Conservation (phyloP, 2,797 vertebrate species). For the Acanthornis magna region DNA sequence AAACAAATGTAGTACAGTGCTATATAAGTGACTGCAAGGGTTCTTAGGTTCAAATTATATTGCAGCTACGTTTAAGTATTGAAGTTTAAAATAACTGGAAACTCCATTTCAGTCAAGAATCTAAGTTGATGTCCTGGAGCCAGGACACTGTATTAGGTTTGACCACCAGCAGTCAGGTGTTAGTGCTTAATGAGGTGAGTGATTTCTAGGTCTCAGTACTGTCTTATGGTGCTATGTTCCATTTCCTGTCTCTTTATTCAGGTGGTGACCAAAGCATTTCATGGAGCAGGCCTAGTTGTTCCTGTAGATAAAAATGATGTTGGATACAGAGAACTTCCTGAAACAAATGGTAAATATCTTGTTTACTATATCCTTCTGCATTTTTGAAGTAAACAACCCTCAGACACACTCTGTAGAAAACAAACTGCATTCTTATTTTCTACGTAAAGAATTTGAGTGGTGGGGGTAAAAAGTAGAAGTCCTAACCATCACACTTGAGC, state of each 20-base stretch:
- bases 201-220: not conserved
- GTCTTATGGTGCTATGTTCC: rapidly evolving
- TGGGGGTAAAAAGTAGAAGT: not conserved
- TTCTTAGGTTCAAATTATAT: not conserved
- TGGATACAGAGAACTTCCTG: conserved; percentile 94
- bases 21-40: not conserved
- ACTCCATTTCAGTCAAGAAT: too few relatives aligned
- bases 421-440: not conserved
- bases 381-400: not conserved
- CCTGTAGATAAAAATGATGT: conserved; percentile 95
- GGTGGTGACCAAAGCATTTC: conserved; percentile 95
- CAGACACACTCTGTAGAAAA: not conserved
- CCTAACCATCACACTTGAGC: not conserved
- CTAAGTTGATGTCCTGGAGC: not conserved
- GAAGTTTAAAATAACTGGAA: too few relatives aligned
- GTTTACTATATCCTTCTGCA: not conserved
- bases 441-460: not conserved
- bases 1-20: not conserved
- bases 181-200: not conserved
- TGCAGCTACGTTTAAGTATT: too few relatives aligned
- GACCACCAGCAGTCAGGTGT: not conserved
- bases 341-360: conserved; percentile 84
- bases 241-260: conserved; percentile 40
- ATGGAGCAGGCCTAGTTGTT: conserved; percentile 91
- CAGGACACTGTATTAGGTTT: not conserved